Percentiles rank a stretch among this genome's conserved stretches.
phyloP scores from a whole-genome alignment of 92 coral and sea anemone genomes.

The Zoanthus sansibaricus region DNA sequence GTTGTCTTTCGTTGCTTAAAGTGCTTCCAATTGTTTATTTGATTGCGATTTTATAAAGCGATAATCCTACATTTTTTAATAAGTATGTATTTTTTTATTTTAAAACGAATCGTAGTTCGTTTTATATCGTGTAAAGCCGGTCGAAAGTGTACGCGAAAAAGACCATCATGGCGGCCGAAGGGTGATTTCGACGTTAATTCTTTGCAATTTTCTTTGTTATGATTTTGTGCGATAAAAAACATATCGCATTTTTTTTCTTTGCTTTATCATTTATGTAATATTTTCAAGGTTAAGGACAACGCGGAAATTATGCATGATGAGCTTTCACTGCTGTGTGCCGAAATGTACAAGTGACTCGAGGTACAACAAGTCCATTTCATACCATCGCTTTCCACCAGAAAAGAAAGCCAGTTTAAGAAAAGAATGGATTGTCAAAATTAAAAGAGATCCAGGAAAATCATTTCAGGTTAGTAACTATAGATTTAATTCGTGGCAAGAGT shows the following conservation, averaged over 20 bases:
- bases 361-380: slow-evolving; percentile 48
- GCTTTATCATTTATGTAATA: slow-evolving; percentile 11
- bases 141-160: slow-evolving; percentile 10
- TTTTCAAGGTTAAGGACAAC: slow-evolving; percentile 10
- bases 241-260: slow-evolving; percentile 5
- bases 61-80: no score
- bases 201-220: background rate
- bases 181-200: slow-evolving; percentile 2
- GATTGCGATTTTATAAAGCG: no score
- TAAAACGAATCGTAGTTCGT: slow-evolving; percentile 7
- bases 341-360: slow-evolving; percentile 43
- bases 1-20: background rate
- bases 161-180: slow-evolving; percentile 23
- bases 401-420: slow-evolving; percentile 28
- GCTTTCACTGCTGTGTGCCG: slow-evolving; percentile 54
- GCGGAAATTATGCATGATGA: slow-evolving; percentile 9
- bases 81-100: background rate
- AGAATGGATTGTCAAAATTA: slow-evolving; percentile 45
- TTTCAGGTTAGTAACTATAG: slow-evolving; percentile 34
- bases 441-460: slow-evolving; percentile 38
- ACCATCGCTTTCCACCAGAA: slow-evolving; percentile 50
- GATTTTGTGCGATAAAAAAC: background rate
- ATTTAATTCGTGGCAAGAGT: slow-evolving; percentile 10
- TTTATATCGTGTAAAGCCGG: background rate
- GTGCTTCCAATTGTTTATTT: background rate